Conservation (phyloP, 2,797 vertebrate species). For the Threskiornis aethiopicus region DNA sequence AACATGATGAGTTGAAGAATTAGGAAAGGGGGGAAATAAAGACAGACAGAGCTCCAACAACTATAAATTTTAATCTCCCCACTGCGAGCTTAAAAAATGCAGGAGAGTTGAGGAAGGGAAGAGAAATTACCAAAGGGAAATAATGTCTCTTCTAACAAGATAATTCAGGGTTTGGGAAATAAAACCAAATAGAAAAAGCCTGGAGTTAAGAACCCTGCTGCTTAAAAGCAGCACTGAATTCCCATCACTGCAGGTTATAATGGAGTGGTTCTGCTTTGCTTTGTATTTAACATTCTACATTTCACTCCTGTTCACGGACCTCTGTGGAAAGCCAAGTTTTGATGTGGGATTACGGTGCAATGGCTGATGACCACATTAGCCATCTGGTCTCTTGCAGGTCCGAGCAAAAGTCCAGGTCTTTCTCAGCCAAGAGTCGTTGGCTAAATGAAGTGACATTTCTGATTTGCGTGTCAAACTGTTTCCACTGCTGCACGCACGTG, state of each 20-base stretch:
- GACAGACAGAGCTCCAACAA: background rate
- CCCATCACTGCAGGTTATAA: conserved; percentile 54
- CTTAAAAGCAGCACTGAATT: conserved; percentile 65
- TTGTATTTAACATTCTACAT: conserved; percentile 62
- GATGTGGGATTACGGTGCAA: background rate
- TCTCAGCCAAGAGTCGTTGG: conserved; percentile 28
- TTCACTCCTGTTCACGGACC: conserved; percentile 30
- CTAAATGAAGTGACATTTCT: background rate
- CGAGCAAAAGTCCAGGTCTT: background rate
- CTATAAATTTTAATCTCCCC: background rate
- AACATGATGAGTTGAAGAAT: conserved; percentile 14
- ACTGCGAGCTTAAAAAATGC: background rate
- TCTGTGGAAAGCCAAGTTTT: conserved; percentile 27
- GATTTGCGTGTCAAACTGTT: background rate
- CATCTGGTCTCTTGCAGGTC: conserved; percentile 55
- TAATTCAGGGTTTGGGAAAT: conserved; percentile 61
- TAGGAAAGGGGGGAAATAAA: background rate
- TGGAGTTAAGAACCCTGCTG: conserved; percentile 61
- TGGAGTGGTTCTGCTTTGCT: conserved; percentile 59
- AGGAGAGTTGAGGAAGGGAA: background rate
- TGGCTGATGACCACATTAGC: conserved; percentile 58
- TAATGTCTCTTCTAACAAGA: conserved; percentile 62
- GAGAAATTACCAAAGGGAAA: conserved; percentile 47
- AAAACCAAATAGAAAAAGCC: conserved; percentile 61
- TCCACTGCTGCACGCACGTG: background rate